Evolutionary conservation across 2,113 vertebrate genomes (phyloP), one percentile per base, ranked within the genome.

Genomic region (Callipepla squamata): DNA sequence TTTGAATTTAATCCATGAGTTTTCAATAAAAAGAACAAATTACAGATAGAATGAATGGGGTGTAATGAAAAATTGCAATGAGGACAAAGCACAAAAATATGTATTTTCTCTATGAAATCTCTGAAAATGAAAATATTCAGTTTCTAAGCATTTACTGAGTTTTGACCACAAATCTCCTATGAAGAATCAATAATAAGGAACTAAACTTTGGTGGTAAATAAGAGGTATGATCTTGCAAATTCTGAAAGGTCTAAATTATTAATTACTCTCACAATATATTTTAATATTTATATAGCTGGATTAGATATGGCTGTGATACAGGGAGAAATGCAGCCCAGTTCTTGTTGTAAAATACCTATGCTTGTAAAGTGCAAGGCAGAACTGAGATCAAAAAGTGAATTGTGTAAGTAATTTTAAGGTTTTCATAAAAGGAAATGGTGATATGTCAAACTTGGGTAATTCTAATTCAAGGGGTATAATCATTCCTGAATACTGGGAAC

Each of bases 321-420:
- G 9, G 25, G 21, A 78, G 7, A 8, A 23, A n/a, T 13, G n/a
- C 1, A 20, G 1, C 2, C 11, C 21, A 12, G 11, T 11, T 69
- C 18, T 38, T 74, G 4, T 3, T 50, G 13, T 44, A 4, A 5
- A 45, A 67, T 76, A 72, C 3, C 8, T 3, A 7, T 68, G 2
- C 10, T 7, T 63, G 4, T 11, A 72, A 88, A 63, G 7, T 21
- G 12, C 3, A 42, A 76, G n/a, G 14, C 2, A 58, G 14, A 74
- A 45, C 8, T 11, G 9, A 77, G 8, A 74, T 0, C 12, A 58
- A 23, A 88, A 77, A 51, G 16, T 62, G 15, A 66, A 67, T 6
- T 7, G 4, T 38, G 1, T 28, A 73, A 77, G 3, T 19, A 87
- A 81, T 21, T 59, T 36, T 57, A 63, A 22, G 4, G 11, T 22